Evolutionary conservation across 1,140 invertebrate species (phyloP).

Genomic region (Caenorhabditis latens): DNA sequence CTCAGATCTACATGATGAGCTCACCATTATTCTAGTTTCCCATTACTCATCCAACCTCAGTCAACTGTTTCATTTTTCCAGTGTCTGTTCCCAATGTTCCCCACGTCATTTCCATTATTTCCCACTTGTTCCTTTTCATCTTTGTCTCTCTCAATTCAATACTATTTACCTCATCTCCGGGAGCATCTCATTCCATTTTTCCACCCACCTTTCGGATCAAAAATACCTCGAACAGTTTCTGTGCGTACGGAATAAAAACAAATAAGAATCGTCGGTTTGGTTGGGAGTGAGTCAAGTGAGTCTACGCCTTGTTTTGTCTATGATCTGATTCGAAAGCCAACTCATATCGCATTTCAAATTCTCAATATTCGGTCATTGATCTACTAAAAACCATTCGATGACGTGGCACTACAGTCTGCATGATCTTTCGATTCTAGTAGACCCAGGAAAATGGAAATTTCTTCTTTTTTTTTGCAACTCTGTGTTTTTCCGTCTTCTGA

Average conservation of each 20-base stretch:
- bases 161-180: not conserved
- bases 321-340: not conserved
- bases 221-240: conserved; percentile 46
- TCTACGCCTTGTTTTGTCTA: not conserved
- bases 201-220: conserved; percentile 7
- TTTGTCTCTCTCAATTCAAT: not conserved
- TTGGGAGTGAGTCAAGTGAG: conserved; percentile 15
- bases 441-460: not conserved
- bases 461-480: too few relatives aligned
- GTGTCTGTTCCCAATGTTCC: not conserved
- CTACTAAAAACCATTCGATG: conserved; percentile 11
- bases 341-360: conserved; percentile 38
- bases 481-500: too few relatives aligned
- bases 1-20: too few relatives aligned
- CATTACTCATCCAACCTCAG: too few relatives aligned
- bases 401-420: not conserved
- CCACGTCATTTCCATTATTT: conserved; percentile 20
- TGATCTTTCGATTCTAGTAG: not conserved
- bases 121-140: not conserved
- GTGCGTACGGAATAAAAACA: conserved; percentile 45
- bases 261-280: conserved; percentile 1
- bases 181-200: not conserved
- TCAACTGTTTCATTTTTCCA: not conserved
- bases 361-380: conserved; percentile 10
- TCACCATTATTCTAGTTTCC: too few relatives aligned